Conservation (phyloP, 2,113 vertebrate species). For the Larimichthys polyactis region DNA sequence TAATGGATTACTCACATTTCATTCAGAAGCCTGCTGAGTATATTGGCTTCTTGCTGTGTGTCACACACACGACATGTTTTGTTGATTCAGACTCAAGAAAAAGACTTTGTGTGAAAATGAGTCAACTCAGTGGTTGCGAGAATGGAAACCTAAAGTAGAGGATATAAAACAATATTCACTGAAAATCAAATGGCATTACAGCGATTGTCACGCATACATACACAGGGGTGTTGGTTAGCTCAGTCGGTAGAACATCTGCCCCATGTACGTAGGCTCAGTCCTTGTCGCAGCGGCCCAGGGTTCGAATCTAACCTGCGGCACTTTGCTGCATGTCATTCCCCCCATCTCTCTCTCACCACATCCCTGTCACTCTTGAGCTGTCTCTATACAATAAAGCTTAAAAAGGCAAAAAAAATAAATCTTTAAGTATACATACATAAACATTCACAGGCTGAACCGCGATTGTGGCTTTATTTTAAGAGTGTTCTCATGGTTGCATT, state of each 20-base stretch:
- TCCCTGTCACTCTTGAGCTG: too few relatives aligned
- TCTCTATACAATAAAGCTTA: too few relatives aligned
- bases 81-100: not conserved
- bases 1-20: not conserved
- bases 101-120: constrained; percentile 2
- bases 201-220: not conserved
- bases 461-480: not conserved
- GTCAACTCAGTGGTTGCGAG: not conserved
- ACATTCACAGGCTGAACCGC: not conserved
- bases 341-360: too few relatives aligned
- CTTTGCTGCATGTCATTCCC: too few relatives aligned
- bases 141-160: not conserved
- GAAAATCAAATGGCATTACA: not conserved
- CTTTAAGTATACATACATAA: not conserved
- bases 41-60: not conserved
- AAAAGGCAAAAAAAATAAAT: too few relatives aligned
- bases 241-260: too few relatives aligned
- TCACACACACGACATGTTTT: not conserved
- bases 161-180: not conserved
- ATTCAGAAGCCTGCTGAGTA: not conserved
- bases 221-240: too few relatives aligned
- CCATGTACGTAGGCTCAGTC: too few relatives aligned
- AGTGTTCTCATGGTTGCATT: constrained; percentile 23
- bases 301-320: too few relatives aligned
- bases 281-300: too few relatives aligned